These are phyloP conservation scores for Cantharis rustica DNA, from an alignment of 2,888 invertebrate genomes.

Conservation along the genomic window DNA sequence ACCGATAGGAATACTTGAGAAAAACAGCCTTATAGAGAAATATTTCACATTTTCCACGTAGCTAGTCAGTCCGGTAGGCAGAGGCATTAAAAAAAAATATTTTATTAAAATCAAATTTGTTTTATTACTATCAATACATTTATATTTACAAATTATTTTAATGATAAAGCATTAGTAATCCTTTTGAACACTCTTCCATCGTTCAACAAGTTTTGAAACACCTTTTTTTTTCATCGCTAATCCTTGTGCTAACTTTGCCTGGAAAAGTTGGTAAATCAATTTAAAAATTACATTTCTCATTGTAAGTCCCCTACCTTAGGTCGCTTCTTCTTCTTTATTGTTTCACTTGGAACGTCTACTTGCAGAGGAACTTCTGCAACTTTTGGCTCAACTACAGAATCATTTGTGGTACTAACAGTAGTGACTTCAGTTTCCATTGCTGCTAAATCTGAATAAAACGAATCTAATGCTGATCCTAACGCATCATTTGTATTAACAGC, in stretches of 20 bases:
- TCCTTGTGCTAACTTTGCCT: conserved; percentile 59
- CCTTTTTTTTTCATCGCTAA: conserved; percentile 71
- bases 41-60: too few relatives aligned
- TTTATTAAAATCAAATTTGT: not conserved
- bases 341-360: conserved; percentile 30
- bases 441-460: conserved; percentile 66
- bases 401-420: conserved; percentile 15
- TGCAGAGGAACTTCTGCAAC: conserved; percentile 14
- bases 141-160: not conserved
- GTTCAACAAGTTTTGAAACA: conserved; percentile 70
- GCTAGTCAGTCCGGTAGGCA: too few relatives aligned
- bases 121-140: not conserved
- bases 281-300: not conserved
- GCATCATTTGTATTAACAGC: conserved; percentile 36
- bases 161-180: conserved; percentile 49
- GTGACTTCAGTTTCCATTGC: conserved; percentile 54
- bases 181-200: conserved; percentile 73
- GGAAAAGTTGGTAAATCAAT: conserved; percentile 39
- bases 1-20: too few relatives aligned
- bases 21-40: too few relatives aligned
- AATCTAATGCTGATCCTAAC: conserved; percentile 60
- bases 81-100: too few relatives aligned
- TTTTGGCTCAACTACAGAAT: not conserved
- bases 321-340: conserved; percentile 53
- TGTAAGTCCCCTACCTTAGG: conserved; percentile 45